Evolutionary conservation across 2,888 invertebrate genomes (phyloP).

Genomic region (Nymphalis polychloros): DNA sequence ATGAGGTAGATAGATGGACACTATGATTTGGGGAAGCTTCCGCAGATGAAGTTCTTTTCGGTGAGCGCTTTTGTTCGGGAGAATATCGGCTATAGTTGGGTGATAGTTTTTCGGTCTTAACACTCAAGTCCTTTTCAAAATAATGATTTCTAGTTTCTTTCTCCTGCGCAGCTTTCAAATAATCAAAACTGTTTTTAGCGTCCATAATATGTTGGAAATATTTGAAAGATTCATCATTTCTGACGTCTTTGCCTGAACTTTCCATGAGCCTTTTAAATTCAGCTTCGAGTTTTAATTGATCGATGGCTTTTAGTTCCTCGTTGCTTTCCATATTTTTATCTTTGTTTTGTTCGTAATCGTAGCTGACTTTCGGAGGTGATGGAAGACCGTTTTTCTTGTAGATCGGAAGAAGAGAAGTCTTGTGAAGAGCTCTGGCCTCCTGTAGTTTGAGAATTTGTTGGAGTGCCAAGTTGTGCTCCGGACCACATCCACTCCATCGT

Average conservation of each 20-base stretch:
- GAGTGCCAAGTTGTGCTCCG: constrained; percentile 94
- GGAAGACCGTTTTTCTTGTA: constrained; percentile 75
- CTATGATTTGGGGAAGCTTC: constrained; percentile 71
- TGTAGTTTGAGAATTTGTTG: constrained; percentile 95
- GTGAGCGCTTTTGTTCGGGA: constrained; percentile 58
- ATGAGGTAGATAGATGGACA: constrained; percentile 72
- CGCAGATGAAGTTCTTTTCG: constrained; percentile 62
- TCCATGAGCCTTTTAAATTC: constrained; percentile 82
- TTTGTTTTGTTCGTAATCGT: constrained; percentile 57
- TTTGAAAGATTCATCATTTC: constrained; percentile 67
- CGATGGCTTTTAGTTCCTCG: constrained; percentile 68
- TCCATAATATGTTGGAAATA: constrained; percentile 76
- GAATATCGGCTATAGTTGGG: constrained; percentile 56
- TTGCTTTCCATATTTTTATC: constrained; percentile 57
- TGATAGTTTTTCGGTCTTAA: constrained; percentile 65
- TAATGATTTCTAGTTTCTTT: constrained; percentile 53
- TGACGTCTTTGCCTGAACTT: constrained; percentile 76
- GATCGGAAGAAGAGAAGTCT: constrained; percentile 79
- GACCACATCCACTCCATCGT: constrained; percentile 93
- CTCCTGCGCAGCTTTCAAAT: constrained; percentile 70
- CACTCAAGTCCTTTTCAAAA: constrained; percentile 48
- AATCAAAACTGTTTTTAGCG: constrained; percentile 70
- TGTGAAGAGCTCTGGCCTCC: constrained; percentile 88
- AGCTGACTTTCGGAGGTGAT: constrained; percentile 79
- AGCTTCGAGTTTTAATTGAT: constrained; percentile 81